Evolutionary conservation across 2,888 invertebrate genomes (phyloP).

Genomic region (Liopterus haemorrhoidalis): DNA sequence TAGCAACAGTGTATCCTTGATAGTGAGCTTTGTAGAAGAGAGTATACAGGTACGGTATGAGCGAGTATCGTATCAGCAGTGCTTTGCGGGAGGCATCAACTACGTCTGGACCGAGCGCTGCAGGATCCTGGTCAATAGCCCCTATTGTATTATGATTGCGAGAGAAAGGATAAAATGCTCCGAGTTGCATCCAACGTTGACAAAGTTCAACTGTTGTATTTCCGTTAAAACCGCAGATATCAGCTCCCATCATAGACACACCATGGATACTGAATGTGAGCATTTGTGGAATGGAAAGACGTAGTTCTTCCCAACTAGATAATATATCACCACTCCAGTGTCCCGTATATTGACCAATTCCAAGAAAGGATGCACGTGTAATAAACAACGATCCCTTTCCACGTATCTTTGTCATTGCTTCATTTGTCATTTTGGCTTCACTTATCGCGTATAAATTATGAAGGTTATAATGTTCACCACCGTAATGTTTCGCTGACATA

Average conservation of each 20-base stretch:
- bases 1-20: slow-evolving; percentile 66
- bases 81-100: slow-evolving; percentile 59
- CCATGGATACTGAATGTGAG: slow-evolving; percentile 72
- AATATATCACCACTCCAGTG: slow-evolving; percentile 72
- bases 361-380: slow-evolving; percentile 64
- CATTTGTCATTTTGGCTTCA: slow-evolving; percentile 62
- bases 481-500: slow-evolving; percentile 61
- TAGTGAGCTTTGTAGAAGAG: slow-evolving; percentile 67
- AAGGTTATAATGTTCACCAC: slow-evolving; percentile 60
- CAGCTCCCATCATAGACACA: slow-evolving; percentile 75
- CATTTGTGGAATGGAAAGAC: slow-evolving; percentile 61
- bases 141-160: slow-evolving; percentile 74
- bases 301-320: slow-evolving; percentile 65
- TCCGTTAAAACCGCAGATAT: slow-evolving; percentile 77
- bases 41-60: slow-evolving; percentile 76
- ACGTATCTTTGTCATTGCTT: slow-evolving; percentile 55
- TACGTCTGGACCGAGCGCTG: slow-evolving; percentile 63
- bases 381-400: slow-evolving; percentile 63
- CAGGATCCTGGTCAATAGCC: slow-evolving; percentile 76
- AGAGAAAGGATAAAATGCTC: slow-evolving; percentile 82
- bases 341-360: slow-evolving; percentile 59
- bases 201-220: slow-evolving; percentile 68
- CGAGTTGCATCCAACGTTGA: slow-evolving; percentile 77
- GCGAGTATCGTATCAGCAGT: slow-evolving; percentile 59
- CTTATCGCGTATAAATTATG: slow-evolving; percentile 66